Percentiles rank a stretch among this genome's conserved stretches.
phyloP scores from a whole-genome alignment of 2,888 invertebrate genomes.

The Limnephilus auricula region DNA sequence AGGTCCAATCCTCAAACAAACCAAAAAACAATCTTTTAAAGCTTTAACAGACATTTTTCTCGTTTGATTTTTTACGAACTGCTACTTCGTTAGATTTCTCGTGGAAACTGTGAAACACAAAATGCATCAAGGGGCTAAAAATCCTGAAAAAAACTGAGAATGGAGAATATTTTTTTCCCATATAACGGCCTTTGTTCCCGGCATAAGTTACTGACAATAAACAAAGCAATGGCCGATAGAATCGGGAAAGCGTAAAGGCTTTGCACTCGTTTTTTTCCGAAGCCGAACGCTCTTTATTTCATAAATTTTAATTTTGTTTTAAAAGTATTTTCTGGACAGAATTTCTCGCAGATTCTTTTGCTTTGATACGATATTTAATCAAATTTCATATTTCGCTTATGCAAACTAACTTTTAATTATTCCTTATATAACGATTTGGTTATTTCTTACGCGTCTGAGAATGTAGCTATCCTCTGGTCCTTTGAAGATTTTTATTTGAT shows the following conservation, averaged over 20 bases:
- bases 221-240: constrained; percentile 24
- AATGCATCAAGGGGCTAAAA: neutral
- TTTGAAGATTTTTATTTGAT: neutral
- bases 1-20: no score
- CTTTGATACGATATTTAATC: neutral
- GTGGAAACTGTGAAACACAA: neutral
- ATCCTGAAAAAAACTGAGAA: neutral
- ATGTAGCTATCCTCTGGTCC: neutral
- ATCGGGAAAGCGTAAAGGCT: constrained; percentile 13
- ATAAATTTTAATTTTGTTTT: constrained; percentile 21
- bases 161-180: neutral
- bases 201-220: constrained; percentile 12
- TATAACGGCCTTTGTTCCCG: constrained; percentile 12
- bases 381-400: constrained; percentile 6
- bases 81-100: constrained; percentile 6
- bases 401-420: constrained; percentile 2
- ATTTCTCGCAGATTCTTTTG: constrained; percentile 18
- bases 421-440: neutral
- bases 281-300: neutral
- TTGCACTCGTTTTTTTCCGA: neutral
- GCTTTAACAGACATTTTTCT: no score
- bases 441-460: neutral
- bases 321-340: neutral
- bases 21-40: no score
- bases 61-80: neutral